These are phyloP conservation scores for Lepidocolaptes lacrymiger DNA, from an alignment of 2,797 vertebrate species.

Conservation along the genomic window DNA sequence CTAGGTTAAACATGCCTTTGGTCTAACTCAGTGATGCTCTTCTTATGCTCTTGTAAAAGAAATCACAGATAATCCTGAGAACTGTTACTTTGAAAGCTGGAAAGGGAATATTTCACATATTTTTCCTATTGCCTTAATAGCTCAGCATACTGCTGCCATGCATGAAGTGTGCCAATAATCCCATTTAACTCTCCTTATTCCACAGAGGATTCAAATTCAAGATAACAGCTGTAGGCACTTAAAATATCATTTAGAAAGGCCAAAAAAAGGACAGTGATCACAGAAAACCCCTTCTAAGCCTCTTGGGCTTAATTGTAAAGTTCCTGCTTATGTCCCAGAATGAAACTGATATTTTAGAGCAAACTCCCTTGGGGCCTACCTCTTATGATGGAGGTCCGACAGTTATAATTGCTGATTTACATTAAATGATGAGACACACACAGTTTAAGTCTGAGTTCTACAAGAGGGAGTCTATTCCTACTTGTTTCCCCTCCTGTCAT, in stretches of 20 bases:
- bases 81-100: background rate
- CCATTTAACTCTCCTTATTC: constrained; percentile 39
- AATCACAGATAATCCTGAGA: constrained; percentile 2
- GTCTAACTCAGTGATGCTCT: background rate
- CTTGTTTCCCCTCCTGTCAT: background rate
- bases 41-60: background rate
- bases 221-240: constrained; percentile 13
- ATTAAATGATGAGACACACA: background rate
- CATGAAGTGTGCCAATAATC: constrained; percentile 23
- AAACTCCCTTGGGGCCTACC: background rate
- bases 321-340: background rate
- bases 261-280: constrained; percentile 1
- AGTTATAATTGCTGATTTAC: background rate
- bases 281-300: background rate
- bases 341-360: background rate
- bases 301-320: background rate
- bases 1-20: background rate
- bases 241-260: background rate
- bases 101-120: constrained; percentile 6
- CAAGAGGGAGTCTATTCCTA: background rate
- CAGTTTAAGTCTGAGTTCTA: background rate
- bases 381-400: background rate
- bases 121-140: background rate
- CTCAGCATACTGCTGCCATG: background rate
- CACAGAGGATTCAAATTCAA: constrained; percentile 19